Conservation (phyloP, 2,888 invertebrate species). For the Lissonota sp. region DNA sequence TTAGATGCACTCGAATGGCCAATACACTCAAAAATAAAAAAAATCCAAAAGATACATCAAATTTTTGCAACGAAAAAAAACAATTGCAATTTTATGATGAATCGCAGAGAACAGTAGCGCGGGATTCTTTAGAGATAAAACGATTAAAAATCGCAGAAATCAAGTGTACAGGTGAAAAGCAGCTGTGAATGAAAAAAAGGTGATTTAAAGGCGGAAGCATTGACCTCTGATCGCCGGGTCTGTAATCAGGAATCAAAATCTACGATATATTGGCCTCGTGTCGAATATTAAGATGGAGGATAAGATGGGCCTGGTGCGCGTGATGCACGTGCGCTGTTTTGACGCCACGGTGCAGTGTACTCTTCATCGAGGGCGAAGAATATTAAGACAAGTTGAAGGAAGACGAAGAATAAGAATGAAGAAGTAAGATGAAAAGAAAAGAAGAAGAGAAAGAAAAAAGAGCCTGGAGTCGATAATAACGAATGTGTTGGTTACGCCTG, state of each 20-base stretch:
- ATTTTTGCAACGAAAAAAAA: not conserved
- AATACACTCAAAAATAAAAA: no score
- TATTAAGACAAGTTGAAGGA: not conserved
- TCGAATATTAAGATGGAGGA: conserved; percentile 64
- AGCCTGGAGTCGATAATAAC: not conserved
- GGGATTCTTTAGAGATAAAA: no score
- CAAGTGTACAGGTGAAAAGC: no score
- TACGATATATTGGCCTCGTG: conserved; percentile 46
- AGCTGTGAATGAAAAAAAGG: conserved; percentile 19
- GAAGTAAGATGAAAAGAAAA: not conserved
- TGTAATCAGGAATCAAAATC: conserved; percentile 56
- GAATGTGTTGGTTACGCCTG: conserved; percentile 13
- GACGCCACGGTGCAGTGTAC: conserved; percentile 30
- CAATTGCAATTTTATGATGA: not conserved
- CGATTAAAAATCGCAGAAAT: no score
- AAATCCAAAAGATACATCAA: not conserved
- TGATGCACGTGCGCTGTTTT: conserved; percentile 10
- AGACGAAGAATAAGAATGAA: not conserved
- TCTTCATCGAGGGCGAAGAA: conserved; percentile 16
- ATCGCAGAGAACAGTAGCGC: no score
- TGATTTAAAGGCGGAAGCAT: conserved; percentile 61
- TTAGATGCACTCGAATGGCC: no score
- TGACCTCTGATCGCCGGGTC: conserved; percentile 58
- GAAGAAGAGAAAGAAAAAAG: not conserved
- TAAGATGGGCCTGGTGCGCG: conserved; percentile 39